Conservation (phyloP, 2,113 vertebrate genomes). For the Spheniscus mendiculus region DNA sequence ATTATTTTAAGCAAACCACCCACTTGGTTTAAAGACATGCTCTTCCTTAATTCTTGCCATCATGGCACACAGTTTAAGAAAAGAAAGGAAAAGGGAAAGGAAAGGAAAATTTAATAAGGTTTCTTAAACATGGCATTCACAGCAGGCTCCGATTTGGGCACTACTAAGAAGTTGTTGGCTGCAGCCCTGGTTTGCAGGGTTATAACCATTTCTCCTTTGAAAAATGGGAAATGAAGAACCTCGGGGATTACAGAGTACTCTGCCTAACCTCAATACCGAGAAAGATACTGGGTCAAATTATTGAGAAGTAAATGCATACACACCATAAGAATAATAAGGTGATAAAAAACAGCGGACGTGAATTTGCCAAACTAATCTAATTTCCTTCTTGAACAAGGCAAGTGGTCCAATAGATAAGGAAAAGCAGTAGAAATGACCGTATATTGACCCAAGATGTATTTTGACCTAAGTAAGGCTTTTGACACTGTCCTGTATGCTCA, state of each 20-base stretch:
- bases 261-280: neutral
- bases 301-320: neutral
- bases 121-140: neutral
- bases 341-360: neutral
- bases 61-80: neutral
- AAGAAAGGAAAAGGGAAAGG: neutral
- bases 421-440: neutral
- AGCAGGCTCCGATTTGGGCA: neutral
- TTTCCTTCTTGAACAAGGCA: neutral
- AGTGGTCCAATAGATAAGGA: neutral
- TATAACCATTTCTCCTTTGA: neutral
- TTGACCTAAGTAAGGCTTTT: neutral
- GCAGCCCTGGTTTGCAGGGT: neutral
- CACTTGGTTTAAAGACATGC: accelerated
- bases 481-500: neutral
- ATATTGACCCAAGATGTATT: neutral
- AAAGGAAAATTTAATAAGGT: neutral
- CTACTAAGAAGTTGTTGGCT: neutral
- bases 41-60: neutral
- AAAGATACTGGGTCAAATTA: neutral
- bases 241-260: neutral
- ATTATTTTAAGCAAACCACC: neutral
- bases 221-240: neutral
- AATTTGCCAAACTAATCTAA: neutral
- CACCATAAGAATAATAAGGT: neutral